Evolutionary conservation across 1,140 invertebrate genomes (phyloP).

Genomic region (Drosophila watanabei): DNA sequence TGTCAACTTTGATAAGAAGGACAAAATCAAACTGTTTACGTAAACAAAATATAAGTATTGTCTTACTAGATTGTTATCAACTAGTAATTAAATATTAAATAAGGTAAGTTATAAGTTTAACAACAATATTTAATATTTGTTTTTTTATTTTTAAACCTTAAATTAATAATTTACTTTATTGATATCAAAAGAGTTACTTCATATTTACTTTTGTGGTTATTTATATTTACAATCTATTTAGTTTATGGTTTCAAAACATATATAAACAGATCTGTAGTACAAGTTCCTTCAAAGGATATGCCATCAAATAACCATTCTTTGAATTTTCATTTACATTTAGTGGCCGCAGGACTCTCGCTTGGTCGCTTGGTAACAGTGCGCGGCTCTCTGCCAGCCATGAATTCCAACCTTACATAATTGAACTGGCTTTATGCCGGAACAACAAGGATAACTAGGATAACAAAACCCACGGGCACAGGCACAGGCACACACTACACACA

Average conservation of each 20-base stretch:
- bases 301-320: not conserved
- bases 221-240: not conserved
- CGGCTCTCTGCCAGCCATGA: slow-evolving; percentile 16
- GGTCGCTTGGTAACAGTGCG: slow-evolving; percentile 35
- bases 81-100: not conserved
- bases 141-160: not conserved
- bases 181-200: not conserved
- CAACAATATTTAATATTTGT: not conserved
- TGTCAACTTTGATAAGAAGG: not conserved
- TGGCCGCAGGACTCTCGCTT: slow-evolving; percentile 8
- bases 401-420: slow-evolving; percentile 58
- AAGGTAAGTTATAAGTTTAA: no score
- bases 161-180: not conserved
- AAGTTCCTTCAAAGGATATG: not conserved
- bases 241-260: not conserved
- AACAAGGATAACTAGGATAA: slow-evolving; percentile 21
- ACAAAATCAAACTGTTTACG: not conserved
- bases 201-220: not conserved
- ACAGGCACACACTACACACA: not conserved
- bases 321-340: slow-evolving; percentile 13
- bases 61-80: no score
- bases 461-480: slow-evolving; percentile 4
- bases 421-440: slow-evolving; percentile 32
- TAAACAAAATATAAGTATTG: not conserved
- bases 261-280: not conserved